A percentile compares a stretch with the other conserved stretches of the same genome.
These are phyloP conservation scores for Dioctria rufipes DNA, from an alignment of 2,888 invertebrate genomes.

Conservation along the genomic window DNA sequence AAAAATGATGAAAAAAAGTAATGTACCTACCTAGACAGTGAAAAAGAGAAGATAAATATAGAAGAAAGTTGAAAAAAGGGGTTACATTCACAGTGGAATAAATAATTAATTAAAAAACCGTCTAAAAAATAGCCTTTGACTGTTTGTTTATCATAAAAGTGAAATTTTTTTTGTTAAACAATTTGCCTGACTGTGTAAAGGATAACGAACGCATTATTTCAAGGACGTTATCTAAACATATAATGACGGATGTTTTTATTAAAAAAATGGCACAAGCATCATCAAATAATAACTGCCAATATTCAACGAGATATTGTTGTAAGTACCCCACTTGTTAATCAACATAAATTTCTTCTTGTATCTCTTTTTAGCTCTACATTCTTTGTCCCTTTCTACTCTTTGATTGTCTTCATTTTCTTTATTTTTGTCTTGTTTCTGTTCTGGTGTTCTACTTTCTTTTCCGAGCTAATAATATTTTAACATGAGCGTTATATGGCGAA, in stretches of 20 bases:
- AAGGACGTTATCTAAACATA: constrained; percentile 17
- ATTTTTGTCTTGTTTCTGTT: constrained; percentile 41
- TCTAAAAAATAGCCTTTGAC: no score
- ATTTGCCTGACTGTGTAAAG: not conserved
- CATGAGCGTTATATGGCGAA: constrained; percentile 36
- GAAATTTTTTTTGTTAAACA: no score
- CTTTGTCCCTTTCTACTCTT: constrained; percentile 24
- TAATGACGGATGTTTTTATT: constrained; percentile 57
- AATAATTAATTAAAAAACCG: no score
- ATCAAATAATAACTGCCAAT: constrained; percentile 67
- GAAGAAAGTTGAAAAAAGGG: constrained; percentile 20
- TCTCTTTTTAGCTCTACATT: not conserved
- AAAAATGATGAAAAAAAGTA: not conserved
- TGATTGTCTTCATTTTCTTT: constrained; percentile 41
- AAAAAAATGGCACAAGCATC: constrained; percentile 64
- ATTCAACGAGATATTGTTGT: constrained; percentile 72
- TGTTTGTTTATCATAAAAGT: not conserved
- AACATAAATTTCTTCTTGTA: constrained; percentile 7
- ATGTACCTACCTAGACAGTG: not conserved
- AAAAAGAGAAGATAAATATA: not conserved
- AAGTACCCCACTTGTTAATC: constrained; percentile 63
- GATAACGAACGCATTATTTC: not conserved
- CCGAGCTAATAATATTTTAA: constrained; percentile 49
- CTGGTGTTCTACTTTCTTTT: constrained; percentile 55
- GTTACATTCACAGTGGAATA: not conserved